A percentile compares a stretch with the other conserved stretches of the same genome.
Conservation (phyloP, 2,888 invertebrate species). For the Drosophila phalerata region DNA sequence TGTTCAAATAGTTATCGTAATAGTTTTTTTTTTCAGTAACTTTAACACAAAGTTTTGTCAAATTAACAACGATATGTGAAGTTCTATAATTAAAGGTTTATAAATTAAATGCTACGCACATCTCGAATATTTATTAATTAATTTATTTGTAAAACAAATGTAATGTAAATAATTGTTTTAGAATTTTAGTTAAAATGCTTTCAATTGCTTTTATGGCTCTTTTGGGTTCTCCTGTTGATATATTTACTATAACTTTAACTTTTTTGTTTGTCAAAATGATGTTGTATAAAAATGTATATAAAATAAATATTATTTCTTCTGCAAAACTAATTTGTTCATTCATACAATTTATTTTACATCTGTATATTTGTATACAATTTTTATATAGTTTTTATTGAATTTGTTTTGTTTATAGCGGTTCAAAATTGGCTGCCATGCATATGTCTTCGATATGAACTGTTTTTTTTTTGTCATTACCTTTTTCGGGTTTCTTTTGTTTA, state of each 20-base stretch:
- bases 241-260: conserved; percentile 10
- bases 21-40: conserved; percentile 39
- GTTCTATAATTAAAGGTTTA: conserved; percentile 29
- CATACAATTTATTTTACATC: conserved; percentile 30
- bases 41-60: conserved; percentile 43
- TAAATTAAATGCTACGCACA: conserved; percentile 47
- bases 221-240: conserved; percentile 7
- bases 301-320: conserved; percentile 71
- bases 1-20: conserved; percentile 41
- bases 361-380: conserved; percentile 9
- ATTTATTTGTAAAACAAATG: conserved; percentile 10
- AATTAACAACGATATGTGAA: conserved; percentile 55
- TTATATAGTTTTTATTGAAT: conserved; percentile 22
- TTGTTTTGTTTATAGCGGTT: conserved; percentile 59
- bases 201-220: conserved; percentile 36
- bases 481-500: conserved; percentile 55
- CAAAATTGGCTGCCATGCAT: conserved; percentile 52
- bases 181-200: conserved; percentile 19
- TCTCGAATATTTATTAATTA: conserved; percentile 29
- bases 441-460: conserved; percentile 61
- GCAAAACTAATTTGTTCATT: conserved; percentile 50
- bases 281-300: conserved; percentile 79
- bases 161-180: conserved; percentile 10
- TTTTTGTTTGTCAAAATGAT: conserved; percentile 51
- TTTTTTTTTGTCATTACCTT: conserved; percentile 26